These are phyloP conservation scores for Parnassius orleans DNA, from an alignment of 2,888 invertebrate genomes.

Conservation along the genomic window DNA sequence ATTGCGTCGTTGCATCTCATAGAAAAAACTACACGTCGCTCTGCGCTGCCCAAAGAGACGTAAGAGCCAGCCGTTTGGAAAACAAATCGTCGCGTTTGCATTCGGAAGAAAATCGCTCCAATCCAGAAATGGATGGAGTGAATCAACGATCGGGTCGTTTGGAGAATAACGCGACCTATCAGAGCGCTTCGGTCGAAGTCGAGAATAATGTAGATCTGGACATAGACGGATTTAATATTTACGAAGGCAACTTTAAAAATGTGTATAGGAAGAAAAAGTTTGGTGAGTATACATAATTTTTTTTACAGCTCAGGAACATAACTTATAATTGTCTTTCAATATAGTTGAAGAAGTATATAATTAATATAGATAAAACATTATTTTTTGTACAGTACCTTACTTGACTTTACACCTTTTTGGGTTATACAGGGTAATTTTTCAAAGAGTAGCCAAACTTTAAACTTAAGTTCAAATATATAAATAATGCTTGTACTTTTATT, in stretches of 20 bases:
- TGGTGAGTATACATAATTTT: conserved; percentile 47
- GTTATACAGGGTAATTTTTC: no score
- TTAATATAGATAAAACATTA: no score
- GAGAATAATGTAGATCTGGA: conserved; percentile 59
- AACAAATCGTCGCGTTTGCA: conserved; percentile 45
- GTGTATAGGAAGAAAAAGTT: conserved; percentile 63
- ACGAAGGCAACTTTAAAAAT: conserved; percentile 56
- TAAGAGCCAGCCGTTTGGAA: conserved; percentile 48
- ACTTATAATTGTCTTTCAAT: no score
- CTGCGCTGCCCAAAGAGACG: conserved; percentile 66
- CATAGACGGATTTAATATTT: conserved; percentile 49
- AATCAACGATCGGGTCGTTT: conserved; percentile 24
- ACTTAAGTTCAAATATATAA: no score
- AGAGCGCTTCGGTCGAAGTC: conserved; percentile 41
- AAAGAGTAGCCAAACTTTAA: no score
- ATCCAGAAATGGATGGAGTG: conserved; percentile 33
- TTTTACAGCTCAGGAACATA: no score
- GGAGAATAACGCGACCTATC: conserved; percentile 29
- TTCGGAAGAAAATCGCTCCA: conserved; percentile 37
- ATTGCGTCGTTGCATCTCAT: conserved; percentile 70
- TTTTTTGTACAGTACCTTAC: no score
- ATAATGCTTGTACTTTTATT: no score
- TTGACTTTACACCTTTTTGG: no score
- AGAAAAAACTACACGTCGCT: conserved; percentile 68
- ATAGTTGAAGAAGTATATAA: no score